phyloP scores from a whole-genome alignment of 2,113 vertebrate species.

The Sylvilagus bachmani region DNA sequence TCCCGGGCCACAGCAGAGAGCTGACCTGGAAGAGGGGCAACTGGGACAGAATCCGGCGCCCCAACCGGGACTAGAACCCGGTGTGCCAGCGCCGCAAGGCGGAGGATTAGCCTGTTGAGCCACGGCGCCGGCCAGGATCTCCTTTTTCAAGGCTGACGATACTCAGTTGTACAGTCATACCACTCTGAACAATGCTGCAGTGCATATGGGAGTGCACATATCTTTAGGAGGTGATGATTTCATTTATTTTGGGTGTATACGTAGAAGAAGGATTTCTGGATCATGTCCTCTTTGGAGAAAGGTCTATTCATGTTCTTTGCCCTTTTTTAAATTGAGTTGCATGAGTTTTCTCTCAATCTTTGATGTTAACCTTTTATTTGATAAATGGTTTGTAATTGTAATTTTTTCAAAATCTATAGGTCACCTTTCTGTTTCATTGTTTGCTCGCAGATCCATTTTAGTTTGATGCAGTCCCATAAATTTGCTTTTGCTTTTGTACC shows the following conservation, averaged over 20 bases:
- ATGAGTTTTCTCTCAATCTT: not conserved
- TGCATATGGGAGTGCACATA: not conserved
- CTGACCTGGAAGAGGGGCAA: too few relatives aligned
- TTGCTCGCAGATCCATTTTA: not conserved
- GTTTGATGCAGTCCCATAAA: not conserved
- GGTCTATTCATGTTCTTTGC: not conserved
- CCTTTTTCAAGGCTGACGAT: not conserved
- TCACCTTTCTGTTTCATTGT: not conserved
- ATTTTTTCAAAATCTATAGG: not conserved
- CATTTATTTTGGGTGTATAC: not conserved
- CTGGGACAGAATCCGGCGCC: too few relatives aligned
- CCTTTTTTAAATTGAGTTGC: not conserved
- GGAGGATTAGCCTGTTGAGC: too few relatives aligned
- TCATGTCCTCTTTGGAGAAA: not conserved
- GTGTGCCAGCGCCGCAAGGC: too few relatives aligned
- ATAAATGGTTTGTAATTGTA: not conserved
- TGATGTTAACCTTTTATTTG: not conserved
- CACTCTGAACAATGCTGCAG: not conserved
- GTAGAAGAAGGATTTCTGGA: not conserved
- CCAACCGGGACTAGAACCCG: too few relatives aligned
- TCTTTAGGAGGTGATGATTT: not conserved
- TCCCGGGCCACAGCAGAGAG: too few relatives aligned
- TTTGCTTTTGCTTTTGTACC: not conserved
- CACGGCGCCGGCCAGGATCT: too few relatives aligned
- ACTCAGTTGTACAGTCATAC: not conserved